Evolutionary conservation across 2,113 vertebrate species (phyloP).

Genomic region (Opisthocomus hoazin): DNA sequence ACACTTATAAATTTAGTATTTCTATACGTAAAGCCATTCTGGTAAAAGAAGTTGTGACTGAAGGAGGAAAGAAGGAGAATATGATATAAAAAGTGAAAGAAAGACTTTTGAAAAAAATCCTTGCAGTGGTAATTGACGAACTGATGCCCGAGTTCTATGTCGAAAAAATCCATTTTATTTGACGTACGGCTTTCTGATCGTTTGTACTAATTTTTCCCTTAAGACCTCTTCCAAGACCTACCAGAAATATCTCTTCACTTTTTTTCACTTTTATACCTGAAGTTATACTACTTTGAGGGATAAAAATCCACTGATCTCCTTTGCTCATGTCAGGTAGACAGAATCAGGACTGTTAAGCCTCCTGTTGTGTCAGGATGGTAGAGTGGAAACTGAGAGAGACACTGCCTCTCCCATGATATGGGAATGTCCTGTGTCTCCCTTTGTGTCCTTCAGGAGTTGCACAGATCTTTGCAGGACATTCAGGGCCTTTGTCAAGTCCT

Average conservation of each 20-base stretch:
- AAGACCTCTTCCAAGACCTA: neutral
- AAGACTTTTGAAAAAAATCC: neutral
- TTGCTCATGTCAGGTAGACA: neutral
- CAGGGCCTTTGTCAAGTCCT: neutral
- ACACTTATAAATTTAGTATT: neutral
- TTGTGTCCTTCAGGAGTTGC: neutral
- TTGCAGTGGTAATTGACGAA: neutral
- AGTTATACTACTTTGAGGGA: neutral
- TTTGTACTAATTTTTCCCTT: neutral
- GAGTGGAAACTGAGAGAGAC: neutral
- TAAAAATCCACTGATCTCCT: neutral
- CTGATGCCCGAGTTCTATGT: neutral
- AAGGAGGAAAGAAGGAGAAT: neutral
- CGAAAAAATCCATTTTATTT: neutral
- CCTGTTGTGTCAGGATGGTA: neutral
- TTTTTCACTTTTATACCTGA: neutral
- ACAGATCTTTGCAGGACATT: neutral
- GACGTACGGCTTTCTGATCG: neutral
- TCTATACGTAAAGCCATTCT: neutral
- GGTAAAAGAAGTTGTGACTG: neutral
- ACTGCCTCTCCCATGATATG: neutral
- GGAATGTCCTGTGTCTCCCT: rapidly evolving
- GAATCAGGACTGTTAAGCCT: neutral
- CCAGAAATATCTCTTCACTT: neutral
- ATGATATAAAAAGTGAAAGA: neutral